These are phyloP conservation scores for Pachypsylla venusta DNA, from an alignment of 1,140 invertebrate species.

Conservation along the genomic window DNA sequence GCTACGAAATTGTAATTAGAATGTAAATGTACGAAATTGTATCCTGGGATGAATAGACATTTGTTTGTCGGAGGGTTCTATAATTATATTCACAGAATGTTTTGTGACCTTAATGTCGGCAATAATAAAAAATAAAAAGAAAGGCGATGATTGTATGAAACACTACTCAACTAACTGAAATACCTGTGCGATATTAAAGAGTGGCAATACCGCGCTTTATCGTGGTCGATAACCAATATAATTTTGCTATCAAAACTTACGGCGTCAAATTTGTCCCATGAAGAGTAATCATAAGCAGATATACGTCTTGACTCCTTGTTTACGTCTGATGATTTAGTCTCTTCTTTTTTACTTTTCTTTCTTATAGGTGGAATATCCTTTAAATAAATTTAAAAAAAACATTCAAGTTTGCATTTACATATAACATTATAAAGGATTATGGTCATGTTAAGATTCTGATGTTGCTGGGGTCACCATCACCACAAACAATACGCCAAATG, in stretches of 20 bases:
- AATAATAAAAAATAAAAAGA: slow-evolving; percentile 14
- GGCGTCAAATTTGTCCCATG: slow-evolving; percentile 71
- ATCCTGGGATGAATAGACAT: too few relatives aligned
- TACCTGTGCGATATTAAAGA: background rate
- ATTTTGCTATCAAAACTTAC: slow-evolving; percentile 32
- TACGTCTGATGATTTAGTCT: background rate
- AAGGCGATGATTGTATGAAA: background rate
- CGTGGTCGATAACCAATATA: background rate
- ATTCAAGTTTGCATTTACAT: too few relatives aligned
- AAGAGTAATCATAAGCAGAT: slow-evolving; percentile 44
- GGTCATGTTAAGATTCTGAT: too few relatives aligned
- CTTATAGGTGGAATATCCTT: background rate
- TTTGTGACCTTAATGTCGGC: too few relatives aligned
- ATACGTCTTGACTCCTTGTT: slow-evolving; percentile 21
- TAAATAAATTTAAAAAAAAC: too few relatives aligned
- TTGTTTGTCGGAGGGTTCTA: too few relatives aligned
- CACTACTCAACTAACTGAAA: slow-evolving; percentile 9
- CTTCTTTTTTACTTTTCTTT: background rate
- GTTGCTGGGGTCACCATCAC: too few relatives aligned
- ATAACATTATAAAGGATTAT: too few relatives aligned
- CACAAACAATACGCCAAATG: too few relatives aligned
- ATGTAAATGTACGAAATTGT: too few relatives aligned
- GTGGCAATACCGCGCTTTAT: background rate
- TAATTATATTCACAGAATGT: too few relatives aligned
- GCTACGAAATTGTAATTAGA: too few relatives aligned